phyloP scores from a whole-genome alignment of 2,113 vertebrate genomes.

The Tenrec ecaudatus region DNA sequence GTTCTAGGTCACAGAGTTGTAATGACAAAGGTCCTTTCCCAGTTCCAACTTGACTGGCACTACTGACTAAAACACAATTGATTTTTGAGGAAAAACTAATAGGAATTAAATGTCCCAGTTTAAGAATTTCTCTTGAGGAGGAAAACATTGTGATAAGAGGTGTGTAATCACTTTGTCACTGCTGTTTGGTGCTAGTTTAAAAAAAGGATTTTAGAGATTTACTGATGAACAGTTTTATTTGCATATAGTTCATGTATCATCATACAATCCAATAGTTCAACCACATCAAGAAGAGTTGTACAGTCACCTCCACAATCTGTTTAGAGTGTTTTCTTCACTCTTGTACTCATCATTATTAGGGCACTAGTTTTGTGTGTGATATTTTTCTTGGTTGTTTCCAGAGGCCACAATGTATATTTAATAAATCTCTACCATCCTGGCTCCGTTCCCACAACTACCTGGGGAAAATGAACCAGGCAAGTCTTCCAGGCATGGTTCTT shows the following conservation, averaged over 20 bases:
- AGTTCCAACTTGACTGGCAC: background rate
- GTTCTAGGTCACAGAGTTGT: background rate
- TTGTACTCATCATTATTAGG: background rate
- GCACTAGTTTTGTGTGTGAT: slow-evolving; percentile 1
- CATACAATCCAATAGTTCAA: too few relatives aligned
- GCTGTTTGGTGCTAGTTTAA: too few relatives aligned
- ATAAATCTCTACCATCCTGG: background rate
- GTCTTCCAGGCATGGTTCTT: background rate
- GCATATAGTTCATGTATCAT: too few relatives aligned
- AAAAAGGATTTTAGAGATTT: too few relatives aligned
- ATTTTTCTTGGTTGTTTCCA: slow-evolving; percentile 44
- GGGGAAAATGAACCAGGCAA: background rate
- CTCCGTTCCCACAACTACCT: background rate
- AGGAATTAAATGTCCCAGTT: slow-evolving; percentile 39
- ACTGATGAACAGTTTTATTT: too few relatives aligned
- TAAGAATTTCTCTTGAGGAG: slow-evolving; percentile 11
- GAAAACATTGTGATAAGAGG: slow-evolving; percentile 54
- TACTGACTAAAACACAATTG: background rate
- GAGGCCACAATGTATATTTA: slow-evolving; percentile 39
- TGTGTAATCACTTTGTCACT: background rate
- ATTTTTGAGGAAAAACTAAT: slow-evolving; percentile 28
- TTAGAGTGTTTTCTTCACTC: background rate
- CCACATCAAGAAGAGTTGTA: too few relatives aligned
- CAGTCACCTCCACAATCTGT: too few relatives aligned
- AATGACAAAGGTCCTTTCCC: background rate